These are phyloP conservation scores for Copidosoma floridanum DNA, from an alignment of 1,140 invertebrate genomes.

Conservation along the genomic window DNA sequence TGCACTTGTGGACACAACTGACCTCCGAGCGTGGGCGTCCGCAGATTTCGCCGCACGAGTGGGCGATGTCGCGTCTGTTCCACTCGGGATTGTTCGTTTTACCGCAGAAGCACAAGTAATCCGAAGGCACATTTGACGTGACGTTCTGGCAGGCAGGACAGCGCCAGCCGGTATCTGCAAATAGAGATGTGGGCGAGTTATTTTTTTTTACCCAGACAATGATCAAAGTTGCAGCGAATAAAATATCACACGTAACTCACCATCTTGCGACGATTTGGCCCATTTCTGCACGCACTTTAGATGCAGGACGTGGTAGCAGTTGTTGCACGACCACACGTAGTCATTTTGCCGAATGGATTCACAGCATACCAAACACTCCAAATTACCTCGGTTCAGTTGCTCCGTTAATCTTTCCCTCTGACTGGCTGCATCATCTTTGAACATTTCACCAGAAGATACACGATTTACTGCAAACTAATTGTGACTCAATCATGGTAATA, in stretches of 20 bases:
- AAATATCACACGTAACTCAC: constrained; percentile 46
- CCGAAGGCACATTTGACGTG: constrained; percentile 64
- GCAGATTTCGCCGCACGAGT: constrained; percentile 88
- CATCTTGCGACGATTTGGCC: constrained; percentile 77
- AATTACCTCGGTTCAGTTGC: constrained; percentile 70
- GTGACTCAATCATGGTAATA: background rate
- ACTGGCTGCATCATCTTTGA: constrained; percentile 59
- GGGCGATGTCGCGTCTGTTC: constrained; percentile 74
- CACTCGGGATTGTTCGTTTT: constrained; percentile 72
- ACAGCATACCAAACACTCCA: constrained; percentile 94
- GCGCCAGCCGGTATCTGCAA: constrained; percentile 76
- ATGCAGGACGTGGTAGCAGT: constrained; percentile 90
- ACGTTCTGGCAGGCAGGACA: constrained; percentile 89
- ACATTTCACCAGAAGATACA: constrained; percentile 6
- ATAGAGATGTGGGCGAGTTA: too few relatives aligned
- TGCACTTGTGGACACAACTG: constrained; percentile 80
- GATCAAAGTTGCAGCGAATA: background rate
- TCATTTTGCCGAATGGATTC: constrained; percentile 76
- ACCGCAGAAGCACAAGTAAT: constrained; percentile 84
- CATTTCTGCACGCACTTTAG: constrained; percentile 87
- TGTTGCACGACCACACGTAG: constrained; percentile 84
- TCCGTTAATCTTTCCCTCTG: constrained; percentile 80
- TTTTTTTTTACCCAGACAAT: too few relatives aligned
- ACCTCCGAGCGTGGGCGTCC: constrained; percentile 59
- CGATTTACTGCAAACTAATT: constrained; percentile 2